Evolutionary conservation across 2,888 invertebrate genomes (phyloP).

Genomic region (Anagyrus pseudococci): DNA sequence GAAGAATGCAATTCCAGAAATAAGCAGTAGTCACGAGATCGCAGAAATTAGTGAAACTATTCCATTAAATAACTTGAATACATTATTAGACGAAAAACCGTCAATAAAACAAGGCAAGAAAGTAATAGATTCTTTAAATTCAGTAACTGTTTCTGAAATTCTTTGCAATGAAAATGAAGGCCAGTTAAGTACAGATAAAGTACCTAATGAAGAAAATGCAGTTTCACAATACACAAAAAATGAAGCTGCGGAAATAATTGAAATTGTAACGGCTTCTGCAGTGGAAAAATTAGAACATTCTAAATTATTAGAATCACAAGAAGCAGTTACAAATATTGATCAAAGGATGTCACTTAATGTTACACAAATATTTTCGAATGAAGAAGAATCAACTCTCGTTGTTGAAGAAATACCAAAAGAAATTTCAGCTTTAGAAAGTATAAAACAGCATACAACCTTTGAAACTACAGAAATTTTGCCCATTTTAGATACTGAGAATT

Average conservation of each 20-base stretch:
- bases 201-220: slow-evolving; percentile 39
- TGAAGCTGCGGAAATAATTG: slow-evolving; percentile 44
- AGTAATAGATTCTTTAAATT: slow-evolving; percentile 44
- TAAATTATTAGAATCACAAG: slow-evolving; percentile 44
- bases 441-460: slow-evolving; percentile 54
- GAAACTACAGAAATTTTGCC: slow-evolving; percentile 48
- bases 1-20: slow-evolving; percentile 47
- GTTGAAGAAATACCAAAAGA: slow-evolving; percentile 43
- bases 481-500: slow-evolving; percentile 48
- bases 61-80: slow-evolving; percentile 49
- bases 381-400: slow-evolving; percentile 43
- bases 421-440: slow-evolving; percentile 54
- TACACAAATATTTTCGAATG: slow-evolving; percentile 45
- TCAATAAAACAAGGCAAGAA: slow-evolving; percentile 40
- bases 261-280: slow-evolving; percentile 39
- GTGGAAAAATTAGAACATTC: slow-evolving; percentile 11
- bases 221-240: slow-evolving; percentile 49
- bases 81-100: slow-evolving; percentile 37
- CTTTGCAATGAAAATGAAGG: slow-evolving; percentile 46
- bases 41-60: slow-evolving; percentile 53
- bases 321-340: slow-evolving; percentile 46
- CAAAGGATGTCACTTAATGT: slow-evolving; percentile 47
- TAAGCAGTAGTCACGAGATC: slow-evolving; percentile 55
- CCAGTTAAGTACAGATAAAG: slow-evolving; percentile 35
- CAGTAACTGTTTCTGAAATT: slow-evolving; percentile 44